Evolutionary conservation across 2,888 invertebrate species (phyloP).

Genomic region (Rhopalosiphum nymphaeae): DNA sequence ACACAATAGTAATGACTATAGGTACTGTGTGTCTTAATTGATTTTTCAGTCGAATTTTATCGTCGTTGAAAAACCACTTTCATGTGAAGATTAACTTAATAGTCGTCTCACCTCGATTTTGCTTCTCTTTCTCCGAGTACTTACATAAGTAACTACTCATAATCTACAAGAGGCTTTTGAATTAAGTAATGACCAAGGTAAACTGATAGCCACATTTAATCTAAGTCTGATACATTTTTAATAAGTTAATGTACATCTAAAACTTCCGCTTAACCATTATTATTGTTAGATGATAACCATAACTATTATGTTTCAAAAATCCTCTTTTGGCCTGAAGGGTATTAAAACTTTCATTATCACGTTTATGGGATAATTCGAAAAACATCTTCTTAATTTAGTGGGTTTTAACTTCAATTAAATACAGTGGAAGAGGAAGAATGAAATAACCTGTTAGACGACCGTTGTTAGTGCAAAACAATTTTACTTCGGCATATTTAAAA

Average conservation of each 20-base stretch:
- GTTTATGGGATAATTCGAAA: slow-evolving; percentile 54
- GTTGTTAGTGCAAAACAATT: neutral
- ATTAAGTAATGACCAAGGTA: slow-evolving; percentile 33
- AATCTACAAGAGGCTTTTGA: slow-evolving; percentile 26
- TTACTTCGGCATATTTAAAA: neutral
- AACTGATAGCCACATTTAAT: slow-evolving; percentile 41
- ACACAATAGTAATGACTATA: neutral
- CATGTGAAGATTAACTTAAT: slow-evolving; percentile 17
- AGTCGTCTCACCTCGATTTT: neutral
- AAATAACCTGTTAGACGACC: neutral
- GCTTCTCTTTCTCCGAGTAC: neutral
- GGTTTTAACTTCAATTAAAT: slow-evolving; percentile 54
- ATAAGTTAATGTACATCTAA: slow-evolving; percentile 37
- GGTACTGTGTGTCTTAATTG: neutral
- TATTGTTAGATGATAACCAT: slow-evolving; percentile 52
- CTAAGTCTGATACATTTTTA: slow-evolving; percentile 50
- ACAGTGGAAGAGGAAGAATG: neutral
- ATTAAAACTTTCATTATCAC: slow-evolving; percentile 49
- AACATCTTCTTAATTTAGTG: slow-evolving; percentile 52
- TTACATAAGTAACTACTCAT: neutral
- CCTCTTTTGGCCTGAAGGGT: slow-evolving; percentile 39
- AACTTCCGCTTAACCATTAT: slow-evolving; percentile 24
- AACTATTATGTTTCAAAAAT: slow-evolving; percentile 44
- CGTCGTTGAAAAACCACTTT: neutral
- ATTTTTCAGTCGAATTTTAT: neutral